phyloP scores from a whole-genome alignment of 1,140 invertebrate genomes.

The Ceratina japonica region DNA sequence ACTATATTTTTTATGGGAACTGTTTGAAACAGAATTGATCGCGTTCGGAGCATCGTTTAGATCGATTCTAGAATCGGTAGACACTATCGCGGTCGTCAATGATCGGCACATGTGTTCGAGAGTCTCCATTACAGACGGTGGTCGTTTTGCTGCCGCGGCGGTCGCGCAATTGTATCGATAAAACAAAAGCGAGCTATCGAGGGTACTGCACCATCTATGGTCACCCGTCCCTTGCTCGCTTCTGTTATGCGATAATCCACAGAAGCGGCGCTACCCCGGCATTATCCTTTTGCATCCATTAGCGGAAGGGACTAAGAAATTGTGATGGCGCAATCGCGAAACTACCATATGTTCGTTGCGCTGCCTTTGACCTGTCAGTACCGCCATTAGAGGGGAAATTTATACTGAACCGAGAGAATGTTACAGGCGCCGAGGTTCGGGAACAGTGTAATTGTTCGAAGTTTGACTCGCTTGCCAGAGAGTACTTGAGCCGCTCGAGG shows the following conservation, averaged over 20 bases:
- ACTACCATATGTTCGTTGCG: constrained; percentile 39
- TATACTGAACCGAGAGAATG: constrained; percentile 38
- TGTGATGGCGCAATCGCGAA: constrained; percentile 53
- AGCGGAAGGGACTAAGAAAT: constrained; percentile 59
- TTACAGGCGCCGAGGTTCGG: background rate
- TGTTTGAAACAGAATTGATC: constrained; percentile 1
- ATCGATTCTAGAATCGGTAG: constrained; percentile 49
- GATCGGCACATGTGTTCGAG: constrained; percentile 43
- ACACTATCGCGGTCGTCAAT: constrained; percentile 60
- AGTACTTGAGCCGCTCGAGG: no score
- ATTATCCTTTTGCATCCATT: constrained; percentile 60
- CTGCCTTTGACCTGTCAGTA: background rate
- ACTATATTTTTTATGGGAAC: background rate
- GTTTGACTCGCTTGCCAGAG: background rate
- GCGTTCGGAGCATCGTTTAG: background rate
- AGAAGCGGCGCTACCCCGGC: constrained; percentile 37
- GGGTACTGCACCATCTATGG: constrained; percentile 59
- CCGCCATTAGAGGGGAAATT: constrained; percentile 45
- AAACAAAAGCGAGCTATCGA: constrained; percentile 62
- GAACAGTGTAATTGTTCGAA: background rate
- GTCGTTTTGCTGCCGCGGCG: constrained; percentile 39
- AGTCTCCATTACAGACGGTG: constrained; percentile 54
- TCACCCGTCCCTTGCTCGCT: constrained; percentile 56
- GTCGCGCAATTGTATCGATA: constrained; percentile 63
- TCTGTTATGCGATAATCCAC: constrained; percentile 64